Evolutionary conservation across 2,797 vertebrate genomes (phyloP), one percentile per base, ranked within the genome.

Genomic region (Sphenopsis melanotis): DNA sequence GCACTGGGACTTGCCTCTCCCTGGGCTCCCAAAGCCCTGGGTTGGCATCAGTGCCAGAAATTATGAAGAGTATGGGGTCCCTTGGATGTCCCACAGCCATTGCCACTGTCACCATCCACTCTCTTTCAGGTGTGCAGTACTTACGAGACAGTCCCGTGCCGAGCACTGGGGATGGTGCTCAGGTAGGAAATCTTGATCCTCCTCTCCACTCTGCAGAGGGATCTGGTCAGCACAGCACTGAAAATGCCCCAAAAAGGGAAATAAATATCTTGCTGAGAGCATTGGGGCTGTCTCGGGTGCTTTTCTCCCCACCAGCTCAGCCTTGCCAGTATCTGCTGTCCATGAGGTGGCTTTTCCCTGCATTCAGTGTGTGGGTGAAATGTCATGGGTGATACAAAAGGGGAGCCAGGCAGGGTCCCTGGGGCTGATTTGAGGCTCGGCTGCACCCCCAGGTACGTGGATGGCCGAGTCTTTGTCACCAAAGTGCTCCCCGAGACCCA

Each of bases 91-190:
- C 41, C 24, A 18, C 1, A 19, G 83, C 61, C 23, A 5, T 36
- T 66, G 65, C 36, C 89, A 4, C 56, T 78, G 52, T 86, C 87
- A 77, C 70, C 2, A 2, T 26, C 36, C 32, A 2, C n/a, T 95
- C 42, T 93, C 85, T 97, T 97, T 30, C 94, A 99, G 98, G 98
- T 98, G 80, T 98, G 98, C 84, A 83, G 97, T 20, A 94, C 90
- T 15, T 98, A 98, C 0, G 95, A 98, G 86, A 98, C 96, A 0
- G 98, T 98, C 77, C 98, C 98, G 0, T 98, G 98, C 90, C 94
- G 86, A 63, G 97, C 97, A 21, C 88, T 98, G 11, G 98, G 98
- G 22, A 92, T 98, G 94, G 98, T 98, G 81, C 88, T 98, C 75
- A 98, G 98, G 98, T 98, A 93, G 94, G 97, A 97, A 12, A 26